These are phyloP conservation scores for Perodicticus potto DNA, from an alignment of 2,797 vertebrate genomes.

Conservation along the genomic window DNA sequence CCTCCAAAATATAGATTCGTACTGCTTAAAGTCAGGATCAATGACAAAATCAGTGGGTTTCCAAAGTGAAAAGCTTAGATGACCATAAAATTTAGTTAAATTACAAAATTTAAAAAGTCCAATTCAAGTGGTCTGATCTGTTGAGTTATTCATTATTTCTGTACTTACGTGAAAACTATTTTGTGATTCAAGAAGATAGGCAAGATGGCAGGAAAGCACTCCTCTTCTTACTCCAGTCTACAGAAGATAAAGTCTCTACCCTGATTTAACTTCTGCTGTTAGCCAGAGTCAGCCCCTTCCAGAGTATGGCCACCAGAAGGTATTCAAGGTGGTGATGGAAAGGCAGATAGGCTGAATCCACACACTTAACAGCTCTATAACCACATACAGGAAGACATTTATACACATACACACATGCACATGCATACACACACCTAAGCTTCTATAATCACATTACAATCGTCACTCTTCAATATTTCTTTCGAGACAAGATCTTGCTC, in stretches of 20 bases:
- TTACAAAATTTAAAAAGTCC: conserved; percentile 19
- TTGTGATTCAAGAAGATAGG: not conserved
- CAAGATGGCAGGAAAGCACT: not conserved
- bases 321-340: not conserved
- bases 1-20: not conserved
- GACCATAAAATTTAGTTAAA: not conserved
- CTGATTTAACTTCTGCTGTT: not conserved
- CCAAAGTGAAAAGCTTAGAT: conserved; percentile 22
- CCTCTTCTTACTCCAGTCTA: not conserved
- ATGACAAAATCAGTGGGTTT: conserved; percentile 41
- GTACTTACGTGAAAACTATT: not conserved
- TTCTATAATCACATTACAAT: not conserved
- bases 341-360: not conserved
- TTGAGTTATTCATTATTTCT: conserved; percentile 36
- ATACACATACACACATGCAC: not conserved
- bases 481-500: no score
- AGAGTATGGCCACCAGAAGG: not conserved
- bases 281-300: not conserved
- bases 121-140: conserved; percentile 3
- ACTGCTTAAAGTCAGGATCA: conserved; percentile 25
- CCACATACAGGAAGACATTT: not conserved
- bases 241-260: not conserved
- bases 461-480: not conserved
- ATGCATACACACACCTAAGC: not conserved
- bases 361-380: not conserved